Evolutionary conservation across 2,797 vertebrate genomes (phyloP), one percentile per base, ranked within the genome.

Genomic region (Eidolon dupreanum): DNA sequence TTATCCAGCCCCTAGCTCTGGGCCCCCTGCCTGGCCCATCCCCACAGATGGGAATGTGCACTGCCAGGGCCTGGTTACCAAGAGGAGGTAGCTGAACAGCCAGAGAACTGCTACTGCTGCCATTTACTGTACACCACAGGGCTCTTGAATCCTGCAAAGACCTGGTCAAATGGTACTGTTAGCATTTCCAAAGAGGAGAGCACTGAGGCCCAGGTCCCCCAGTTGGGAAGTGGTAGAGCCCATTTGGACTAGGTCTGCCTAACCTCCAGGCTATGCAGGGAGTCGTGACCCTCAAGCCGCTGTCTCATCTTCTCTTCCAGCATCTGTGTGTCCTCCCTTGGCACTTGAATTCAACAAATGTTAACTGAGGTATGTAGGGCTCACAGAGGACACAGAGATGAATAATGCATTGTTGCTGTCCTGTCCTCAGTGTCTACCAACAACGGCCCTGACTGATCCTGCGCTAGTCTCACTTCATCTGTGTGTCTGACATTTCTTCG

Each of bases 1-100:
- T 94, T 98, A 93, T 90, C 90, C 97, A 97, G 96, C 90, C 96
- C 96, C 92, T 63, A 41, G 90, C 96, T 90, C 84, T 5, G 24
- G 96, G 90, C 96, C 96, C 96, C 95, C 96, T 92, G 96, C 96
- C 96, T 93, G 83, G 95, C 95, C 95, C 63, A 66, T 74, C 97
- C 95, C 87, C 90, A 68, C 96, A 94, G 96, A 97, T 96, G 96
- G 96, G 46, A 96, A 95, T 95, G 95, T 93, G 94, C 74, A n/a
- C 77, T 85, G 83, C 94, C 87, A 77, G 81, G 89, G 75, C 87
- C 95, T 94, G 87, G 59, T 94, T 93, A 74, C 92, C 82, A 74
- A 66, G 66, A 74, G 79, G 79, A 95, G 81, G 75, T 91, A 31
- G 90, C 85, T 78, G 92, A 85, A 95, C 75, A 92, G 88, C 74